These are phyloP conservation scores for Ormia ochracea DNA, from an alignment of 2,888 invertebrate genomes.

Conservation along the genomic window DNA sequence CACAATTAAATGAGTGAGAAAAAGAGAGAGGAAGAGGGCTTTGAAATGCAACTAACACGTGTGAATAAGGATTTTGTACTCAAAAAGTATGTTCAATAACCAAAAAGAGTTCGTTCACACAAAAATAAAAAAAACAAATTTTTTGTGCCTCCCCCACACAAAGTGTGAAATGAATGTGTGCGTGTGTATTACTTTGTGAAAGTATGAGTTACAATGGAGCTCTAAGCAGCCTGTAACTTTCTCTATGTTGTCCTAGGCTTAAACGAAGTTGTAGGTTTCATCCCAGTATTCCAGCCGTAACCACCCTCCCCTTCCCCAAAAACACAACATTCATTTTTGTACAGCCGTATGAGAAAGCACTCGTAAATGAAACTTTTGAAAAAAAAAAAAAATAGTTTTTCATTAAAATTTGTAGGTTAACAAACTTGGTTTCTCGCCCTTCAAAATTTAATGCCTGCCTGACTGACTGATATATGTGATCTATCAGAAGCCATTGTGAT, in stretches of 20 bases:
- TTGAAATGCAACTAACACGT: conserved; percentile 11
- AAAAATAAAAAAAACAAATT: neutral
- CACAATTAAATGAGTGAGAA: too few relatives aligned
- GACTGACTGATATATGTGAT: neutral
- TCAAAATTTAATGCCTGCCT: conserved; percentile 23
- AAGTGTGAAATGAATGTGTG: neutral
- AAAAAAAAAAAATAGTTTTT: conserved; percentile 5
- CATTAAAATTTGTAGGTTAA: conserved; percentile 50
- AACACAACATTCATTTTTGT: neutral
- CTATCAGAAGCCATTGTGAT: conserved; percentile 10
- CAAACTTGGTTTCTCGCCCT: conserved; percentile 55
- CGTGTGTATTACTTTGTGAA: neutral
- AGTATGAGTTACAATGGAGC: neutral
- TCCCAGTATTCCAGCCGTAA: neutral
- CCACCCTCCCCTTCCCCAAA: neutral
- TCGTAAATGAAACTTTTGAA: neutral
- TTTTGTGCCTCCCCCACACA: conserved; percentile 8
- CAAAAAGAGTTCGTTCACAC: neutral
- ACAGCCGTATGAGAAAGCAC: neutral
- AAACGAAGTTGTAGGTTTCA: neutral
- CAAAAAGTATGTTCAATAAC: neutral
- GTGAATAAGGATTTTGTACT: conserved; percentile 5
- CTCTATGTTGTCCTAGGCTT: conserved; percentile 62
- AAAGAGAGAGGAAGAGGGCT: neutral
- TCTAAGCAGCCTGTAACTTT: conserved; percentile 52